Percentiles rank a stretch among this genome's conserved stretches.
phyloP scores from a whole-genome alignment of 2,113 vertebrate genomes.

The Cnemophilus loriae region DNA sequence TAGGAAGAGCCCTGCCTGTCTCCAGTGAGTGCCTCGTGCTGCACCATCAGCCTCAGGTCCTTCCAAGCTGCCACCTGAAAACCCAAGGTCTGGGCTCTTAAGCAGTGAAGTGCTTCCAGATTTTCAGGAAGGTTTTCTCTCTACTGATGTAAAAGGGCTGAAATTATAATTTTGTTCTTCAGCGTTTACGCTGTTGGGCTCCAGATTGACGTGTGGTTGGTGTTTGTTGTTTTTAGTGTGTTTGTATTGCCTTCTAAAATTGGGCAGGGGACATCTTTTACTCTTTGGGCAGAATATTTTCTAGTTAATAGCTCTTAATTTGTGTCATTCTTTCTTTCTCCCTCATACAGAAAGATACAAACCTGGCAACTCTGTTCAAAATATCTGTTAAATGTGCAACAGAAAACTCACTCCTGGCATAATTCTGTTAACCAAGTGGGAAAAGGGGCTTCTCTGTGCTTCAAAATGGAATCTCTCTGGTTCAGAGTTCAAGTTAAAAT shows the following conservation, averaged over 20 bases:
- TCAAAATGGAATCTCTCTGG: neutral
- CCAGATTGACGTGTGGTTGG: neutral
- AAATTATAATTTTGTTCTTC: neutral
- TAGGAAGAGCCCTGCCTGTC: neutral
- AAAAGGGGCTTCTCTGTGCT: neutral
- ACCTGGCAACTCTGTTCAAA: neutral
- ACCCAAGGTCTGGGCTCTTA: neutral
- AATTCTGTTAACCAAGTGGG: neutral
- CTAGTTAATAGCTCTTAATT: neutral
- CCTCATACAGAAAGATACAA: neutral
- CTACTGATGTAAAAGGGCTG: neutral
- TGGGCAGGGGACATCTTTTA: neutral
- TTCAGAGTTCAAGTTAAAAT: neutral
- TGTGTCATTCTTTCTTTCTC: neutral
- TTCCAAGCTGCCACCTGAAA: neutral
- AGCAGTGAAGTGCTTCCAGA: neutral
- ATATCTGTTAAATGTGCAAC: neutral
- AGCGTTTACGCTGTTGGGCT: rapidly evolving
- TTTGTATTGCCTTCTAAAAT: neutral
- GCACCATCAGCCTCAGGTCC: neutral
- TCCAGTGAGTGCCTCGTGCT: neutral
- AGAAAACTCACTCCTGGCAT: neutral
- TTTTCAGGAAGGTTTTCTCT: neutral
- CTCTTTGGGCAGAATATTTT: neutral
- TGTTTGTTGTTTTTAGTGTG: neutral